These are phyloP conservation scores for Crypturellus undulatus DNA, from an alignment of 2,113 vertebrate species.

Conservation along the genomic window DNA sequence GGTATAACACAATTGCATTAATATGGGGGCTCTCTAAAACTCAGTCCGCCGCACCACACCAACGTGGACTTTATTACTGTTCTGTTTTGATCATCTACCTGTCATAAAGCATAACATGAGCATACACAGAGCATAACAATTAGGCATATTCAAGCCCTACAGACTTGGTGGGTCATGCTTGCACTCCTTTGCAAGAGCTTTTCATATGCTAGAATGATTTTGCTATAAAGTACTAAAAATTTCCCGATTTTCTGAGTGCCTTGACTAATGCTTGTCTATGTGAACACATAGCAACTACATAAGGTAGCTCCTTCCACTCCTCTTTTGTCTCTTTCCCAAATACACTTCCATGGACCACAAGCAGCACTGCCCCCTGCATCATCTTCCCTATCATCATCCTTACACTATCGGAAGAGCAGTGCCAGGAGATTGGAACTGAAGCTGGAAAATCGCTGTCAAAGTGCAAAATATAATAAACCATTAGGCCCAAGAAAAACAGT, in stretches of 20 bases:
- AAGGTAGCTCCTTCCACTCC: not conserved
- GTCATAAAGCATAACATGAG: not conserved
- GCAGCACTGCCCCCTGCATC: not conserved
- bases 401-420: not conserved
- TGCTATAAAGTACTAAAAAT: not conserved
- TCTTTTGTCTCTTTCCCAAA: not conserved
- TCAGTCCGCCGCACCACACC: not conserved
- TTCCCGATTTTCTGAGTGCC: not conserved
- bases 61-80: not conserved
- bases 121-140: not conserved
- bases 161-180: not conserved
- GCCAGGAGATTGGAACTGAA: not conserved
- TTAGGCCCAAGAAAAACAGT: not conserved
- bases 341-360: not conserved
- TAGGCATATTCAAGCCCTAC: not conserved
- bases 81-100: fast-evolving
- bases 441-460: not conserved
- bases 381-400: not conserved
- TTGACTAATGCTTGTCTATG: not conserved
- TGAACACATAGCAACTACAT: not conserved
- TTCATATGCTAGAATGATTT: not conserved
- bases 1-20: fast-evolving
- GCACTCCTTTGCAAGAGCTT: not conserved
- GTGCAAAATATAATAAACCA: not conserved
- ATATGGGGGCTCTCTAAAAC: not conserved